Conservation (phyloP, 35 echinoderm and acorn worm genomes). For the Holothuria glaberrima region DNA sequence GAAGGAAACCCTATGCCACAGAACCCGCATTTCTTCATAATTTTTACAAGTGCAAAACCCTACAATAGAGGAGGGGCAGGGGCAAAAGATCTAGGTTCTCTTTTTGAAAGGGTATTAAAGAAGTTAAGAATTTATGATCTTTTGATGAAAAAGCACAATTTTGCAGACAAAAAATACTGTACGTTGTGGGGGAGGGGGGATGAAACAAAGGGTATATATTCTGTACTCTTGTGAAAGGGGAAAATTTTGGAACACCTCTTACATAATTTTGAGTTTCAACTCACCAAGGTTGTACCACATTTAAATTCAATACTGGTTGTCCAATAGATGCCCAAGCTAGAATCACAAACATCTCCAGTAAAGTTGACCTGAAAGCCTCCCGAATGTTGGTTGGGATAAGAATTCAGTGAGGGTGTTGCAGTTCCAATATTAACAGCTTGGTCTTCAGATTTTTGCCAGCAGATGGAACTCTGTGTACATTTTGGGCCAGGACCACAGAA, state of each 20-base stretch:
- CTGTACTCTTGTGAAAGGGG: background rate
- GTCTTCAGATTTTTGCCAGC: background rate
- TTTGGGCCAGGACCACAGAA: background rate
- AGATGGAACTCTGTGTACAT: background rate
- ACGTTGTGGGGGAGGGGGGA: background rate
- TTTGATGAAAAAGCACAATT: no score
- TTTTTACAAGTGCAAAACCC: no score
- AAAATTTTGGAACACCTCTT: background rate
- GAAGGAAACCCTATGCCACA: no score
- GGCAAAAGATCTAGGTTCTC: no score
- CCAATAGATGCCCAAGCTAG: background rate
- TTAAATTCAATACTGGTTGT: constrained; percentile 16
- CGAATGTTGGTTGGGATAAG: background rate
- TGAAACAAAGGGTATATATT: background rate
- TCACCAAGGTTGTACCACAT: constrained; percentile 33
- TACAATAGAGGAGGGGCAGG: no score
- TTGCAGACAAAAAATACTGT: background rate
- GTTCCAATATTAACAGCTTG: background rate
- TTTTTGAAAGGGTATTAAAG: no score
- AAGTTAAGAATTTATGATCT: no score
- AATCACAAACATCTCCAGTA: background rate
- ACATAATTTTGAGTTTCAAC: background rate
- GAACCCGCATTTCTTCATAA: no score
- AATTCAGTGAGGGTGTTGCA: background rate
- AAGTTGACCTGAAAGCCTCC: constrained; percentile 3